Evolutionary conservation across 2,113 vertebrate genomes (phyloP), one percentile per base, ranked within the genome.

Genomic region (Alouatta palliata): DNA sequence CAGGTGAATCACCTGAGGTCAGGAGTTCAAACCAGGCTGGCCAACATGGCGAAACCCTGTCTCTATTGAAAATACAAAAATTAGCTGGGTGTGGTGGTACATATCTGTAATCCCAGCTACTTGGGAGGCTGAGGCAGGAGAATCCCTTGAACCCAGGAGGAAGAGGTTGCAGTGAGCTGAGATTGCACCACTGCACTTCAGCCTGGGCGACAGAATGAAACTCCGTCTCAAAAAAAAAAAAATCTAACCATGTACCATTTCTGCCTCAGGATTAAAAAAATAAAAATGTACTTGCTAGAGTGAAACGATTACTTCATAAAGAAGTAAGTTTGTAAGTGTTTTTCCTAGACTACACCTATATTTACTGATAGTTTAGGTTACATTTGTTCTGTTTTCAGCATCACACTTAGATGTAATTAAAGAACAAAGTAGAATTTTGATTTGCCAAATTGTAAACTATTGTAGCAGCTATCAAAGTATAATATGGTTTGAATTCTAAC

Each of bases 351-450:
- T 90, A 66, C 23, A 86, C 20, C 37, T 84, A 21, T 75, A 83
- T 87, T 77, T 87, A 56, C 70, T 80, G 11, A 43, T 92, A n/a
- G 40, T 91, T 96, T 87, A 90, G 61, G 2, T 95, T 90, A 75
- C 12, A 8, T 84, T 83, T 94, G 35, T 87, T 61, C 12, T 89
- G 12, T 96, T 79, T 92, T 95, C n/a, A 84, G 54, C 84, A 87
- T 77, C 71, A 94, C 20, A 84, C 47, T 92, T 95, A 95, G 71
- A 66, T 92, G 54, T 87, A 87, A 90, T 92, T 87, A 90, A 96
- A 87, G 58, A 52, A 79, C 86, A 91, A 92, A 89, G 43, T 88
- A 75, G 83, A 80, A 75, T 84, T 92, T 92, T 90, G 32, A 95
- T 43, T 30, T 94, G 80, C 52, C 86, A 92, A 95, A 84, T 84